phyloP scores from a whole-genome alignment of 2,888 invertebrate species.

The Rhimphoctona megacephalus region DNA sequence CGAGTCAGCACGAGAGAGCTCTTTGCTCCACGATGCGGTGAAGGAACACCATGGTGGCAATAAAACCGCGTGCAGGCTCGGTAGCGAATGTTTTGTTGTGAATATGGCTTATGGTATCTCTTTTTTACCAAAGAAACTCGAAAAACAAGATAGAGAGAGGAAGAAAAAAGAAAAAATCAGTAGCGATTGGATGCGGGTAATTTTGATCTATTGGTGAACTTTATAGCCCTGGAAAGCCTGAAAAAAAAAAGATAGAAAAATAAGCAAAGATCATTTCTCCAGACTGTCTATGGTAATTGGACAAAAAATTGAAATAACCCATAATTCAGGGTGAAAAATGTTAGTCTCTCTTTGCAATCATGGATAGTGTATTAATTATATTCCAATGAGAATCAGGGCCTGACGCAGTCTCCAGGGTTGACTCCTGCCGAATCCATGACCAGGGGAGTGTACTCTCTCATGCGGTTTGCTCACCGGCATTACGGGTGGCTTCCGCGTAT shows the following conservation, averaged over 20 bases:
- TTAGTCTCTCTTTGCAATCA: background rate
- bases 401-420: constrained; percentile 40
- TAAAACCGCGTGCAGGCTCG: constrained; percentile 36
- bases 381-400: constrained; percentile 39
- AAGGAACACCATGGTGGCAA: constrained; percentile 44
- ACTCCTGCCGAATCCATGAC: constrained; percentile 22
- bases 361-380: constrained; percentile 7
- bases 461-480: constrained; percentile 50
- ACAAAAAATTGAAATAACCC: background rate
- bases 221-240: constrained; percentile 5
- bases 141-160: background rate
- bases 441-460: constrained; percentile 21
- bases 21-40: constrained; percentile 52
- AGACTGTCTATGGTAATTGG: background rate
- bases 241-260: background rate
- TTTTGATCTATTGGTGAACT: constrained; percentile 5
- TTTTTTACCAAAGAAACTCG: background rate
- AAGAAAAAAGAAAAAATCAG: constrained; percentile 46
- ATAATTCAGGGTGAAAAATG: background rate
- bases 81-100: background rate
- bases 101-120: constrained; percentile 20
- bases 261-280: background rate
- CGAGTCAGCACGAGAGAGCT: constrained; percentile 47
- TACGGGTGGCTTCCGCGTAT: constrained; percentile 74
- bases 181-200: constrained; percentile 54